Percentiles rank a stretch among this genome's conserved stretches.
Evolutionary conservation across 2,113 vertebrate genomes (phyloP).

Genomic region (Oryzias celebensis): DNA sequence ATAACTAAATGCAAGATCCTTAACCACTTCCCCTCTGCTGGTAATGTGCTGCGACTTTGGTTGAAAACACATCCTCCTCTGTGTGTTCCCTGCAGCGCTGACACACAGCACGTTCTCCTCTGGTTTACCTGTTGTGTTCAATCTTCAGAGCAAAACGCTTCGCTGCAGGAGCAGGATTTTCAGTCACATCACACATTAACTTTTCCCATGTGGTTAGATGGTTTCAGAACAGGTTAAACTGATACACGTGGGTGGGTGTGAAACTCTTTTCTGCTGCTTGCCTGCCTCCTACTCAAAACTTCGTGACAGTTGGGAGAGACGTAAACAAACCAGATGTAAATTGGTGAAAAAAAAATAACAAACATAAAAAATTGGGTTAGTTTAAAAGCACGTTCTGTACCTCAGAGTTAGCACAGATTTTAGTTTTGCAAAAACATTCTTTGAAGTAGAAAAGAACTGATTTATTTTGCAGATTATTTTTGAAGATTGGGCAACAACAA

Average conservation of each 20-base stretch:
- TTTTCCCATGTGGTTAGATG: constrained; percentile 58
- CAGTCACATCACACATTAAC: constrained; percentile 46
- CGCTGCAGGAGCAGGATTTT: constrained; percentile 61
- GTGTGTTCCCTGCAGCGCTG: constrained; percentile 33
- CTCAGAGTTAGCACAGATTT: constrained; percentile 7
- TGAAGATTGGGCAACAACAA: constrained; percentile 30
- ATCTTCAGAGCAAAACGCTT: constrained; percentile 20
- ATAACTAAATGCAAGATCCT: constrained; percentile 19
- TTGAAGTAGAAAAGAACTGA: constrained; percentile 30
- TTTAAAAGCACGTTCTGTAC: not conserved
- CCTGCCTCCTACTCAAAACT: constrained; percentile 33
- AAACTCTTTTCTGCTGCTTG: constrained; percentile 40
- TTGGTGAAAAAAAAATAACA: constrained; percentile 7
- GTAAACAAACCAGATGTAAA: constrained; percentile 22
- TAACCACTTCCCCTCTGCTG: constrained; percentile 62
- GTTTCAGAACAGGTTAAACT: constrained; percentile 62
- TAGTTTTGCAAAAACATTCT: not conserved
- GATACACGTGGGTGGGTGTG: constrained; percentile 39
- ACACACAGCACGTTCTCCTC: constrained; percentile 53
- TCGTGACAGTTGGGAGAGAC: constrained; percentile 11
- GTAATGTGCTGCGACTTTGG: constrained; percentile 46
- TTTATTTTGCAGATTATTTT: constrained; percentile 31
- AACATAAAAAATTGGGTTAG: not conserved
- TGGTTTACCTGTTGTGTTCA: constrained; percentile 28
- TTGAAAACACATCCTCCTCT: constrained; percentile 42